These are phyloP conservation scores for Nematopogon swammerdamellus DNA, from an alignment of 2,888 invertebrate species.

Conservation along the genomic window DNA sequence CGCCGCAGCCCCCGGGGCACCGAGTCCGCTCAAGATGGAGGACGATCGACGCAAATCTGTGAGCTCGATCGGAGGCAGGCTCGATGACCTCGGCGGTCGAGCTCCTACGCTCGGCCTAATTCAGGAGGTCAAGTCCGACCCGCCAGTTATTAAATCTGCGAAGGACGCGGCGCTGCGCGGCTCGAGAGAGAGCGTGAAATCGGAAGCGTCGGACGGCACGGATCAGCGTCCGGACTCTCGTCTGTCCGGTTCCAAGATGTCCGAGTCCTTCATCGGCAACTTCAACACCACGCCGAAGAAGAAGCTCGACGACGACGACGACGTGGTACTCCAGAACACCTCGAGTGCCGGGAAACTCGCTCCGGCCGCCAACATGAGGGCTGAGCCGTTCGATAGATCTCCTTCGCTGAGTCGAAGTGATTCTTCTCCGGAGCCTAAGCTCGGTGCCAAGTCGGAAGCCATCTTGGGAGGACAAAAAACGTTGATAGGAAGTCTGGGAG, in stretches of 20 bases:
- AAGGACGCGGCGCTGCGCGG: conserved; percentile 35
- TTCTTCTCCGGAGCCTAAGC: conserved; percentile 44
- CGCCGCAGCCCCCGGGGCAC: conserved; percentile 45
- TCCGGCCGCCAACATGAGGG: conserved; percentile 21
- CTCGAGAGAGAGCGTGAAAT: conserved; percentile 39
- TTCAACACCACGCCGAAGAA: conserved; percentile 30
- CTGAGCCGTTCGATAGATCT: conserved; percentile 40
- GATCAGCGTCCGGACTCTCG: conserved; percentile 43
- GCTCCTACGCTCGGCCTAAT: conserved; percentile 43
- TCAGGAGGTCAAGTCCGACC: conserved; percentile 41
- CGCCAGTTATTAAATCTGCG: conserved; percentile 12
- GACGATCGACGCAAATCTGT: conserved; percentile 52
- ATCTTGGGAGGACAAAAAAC: not conserved
- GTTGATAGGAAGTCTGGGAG: conserved; percentile 11
- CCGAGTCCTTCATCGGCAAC: conserved; percentile 45
- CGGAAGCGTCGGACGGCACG: conserved; percentile 31
- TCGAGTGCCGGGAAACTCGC: conserved; percentile 17
- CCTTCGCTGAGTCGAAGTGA: conserved; percentile 49
- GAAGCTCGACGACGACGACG: conserved; percentile 41
- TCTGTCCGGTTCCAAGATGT: conserved; percentile 45
- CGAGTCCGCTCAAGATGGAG: conserved; percentile 38
- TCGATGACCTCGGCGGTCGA: conserved; percentile 34
- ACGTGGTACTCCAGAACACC: conserved; percentile 37
- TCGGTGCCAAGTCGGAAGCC: conserved; percentile 8
- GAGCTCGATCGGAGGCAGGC: conserved; percentile 41